Conservation (phyloP, 2,113 vertebrate genomes). For the Microtus pennsylvanicus region DNA sequence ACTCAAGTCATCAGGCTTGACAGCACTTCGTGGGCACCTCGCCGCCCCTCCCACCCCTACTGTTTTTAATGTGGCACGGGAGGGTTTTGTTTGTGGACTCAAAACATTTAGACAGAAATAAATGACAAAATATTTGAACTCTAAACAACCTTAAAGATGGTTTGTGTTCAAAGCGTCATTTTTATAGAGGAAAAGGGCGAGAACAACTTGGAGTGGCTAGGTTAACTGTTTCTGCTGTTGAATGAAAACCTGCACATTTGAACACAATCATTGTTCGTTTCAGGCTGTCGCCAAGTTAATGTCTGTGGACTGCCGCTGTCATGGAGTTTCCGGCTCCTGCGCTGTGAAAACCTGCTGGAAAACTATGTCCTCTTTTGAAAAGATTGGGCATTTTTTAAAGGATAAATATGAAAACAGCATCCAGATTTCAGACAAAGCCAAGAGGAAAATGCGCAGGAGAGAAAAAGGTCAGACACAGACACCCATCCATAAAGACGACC, state of each 20-base stretch:
- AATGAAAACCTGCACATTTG: neutral
- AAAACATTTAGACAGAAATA: slow-evolving; percentile 9
- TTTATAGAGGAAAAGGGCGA: neutral
- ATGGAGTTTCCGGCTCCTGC: slow-evolving; percentile 98
- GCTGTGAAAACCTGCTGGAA: slow-evolving; percentile 98
- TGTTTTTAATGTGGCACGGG: neutral
- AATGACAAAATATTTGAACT: neutral
- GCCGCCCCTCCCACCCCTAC: neutral
- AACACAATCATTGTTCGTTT: slow-evolving; percentile 73
- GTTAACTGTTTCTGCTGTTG: neutral
- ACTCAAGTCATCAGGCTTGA: neutral
- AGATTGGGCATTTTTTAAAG: slow-evolving; percentile 93
- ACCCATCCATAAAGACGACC: slow-evolving; percentile 89
- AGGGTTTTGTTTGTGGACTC: neutral
- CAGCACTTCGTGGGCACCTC: neutral
- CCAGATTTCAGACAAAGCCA: slow-evolving; percentile 91
- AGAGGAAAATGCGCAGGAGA: slow-evolving; percentile 90
- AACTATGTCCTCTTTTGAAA: slow-evolving; percentile 94
- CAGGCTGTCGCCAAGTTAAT: slow-evolving; percentile 95
- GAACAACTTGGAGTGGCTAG: neutral
- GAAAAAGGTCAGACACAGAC: slow-evolving; percentile 90
- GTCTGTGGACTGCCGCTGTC: slow-evolving; percentile 96
- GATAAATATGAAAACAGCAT: slow-evolving; percentile 95
- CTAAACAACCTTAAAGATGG: neutral
- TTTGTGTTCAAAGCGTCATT: neutral